Base-by-base conservation (phyloP, 2,797 vertebrate species). In the Kryptolebias ocellatus region DNA sequence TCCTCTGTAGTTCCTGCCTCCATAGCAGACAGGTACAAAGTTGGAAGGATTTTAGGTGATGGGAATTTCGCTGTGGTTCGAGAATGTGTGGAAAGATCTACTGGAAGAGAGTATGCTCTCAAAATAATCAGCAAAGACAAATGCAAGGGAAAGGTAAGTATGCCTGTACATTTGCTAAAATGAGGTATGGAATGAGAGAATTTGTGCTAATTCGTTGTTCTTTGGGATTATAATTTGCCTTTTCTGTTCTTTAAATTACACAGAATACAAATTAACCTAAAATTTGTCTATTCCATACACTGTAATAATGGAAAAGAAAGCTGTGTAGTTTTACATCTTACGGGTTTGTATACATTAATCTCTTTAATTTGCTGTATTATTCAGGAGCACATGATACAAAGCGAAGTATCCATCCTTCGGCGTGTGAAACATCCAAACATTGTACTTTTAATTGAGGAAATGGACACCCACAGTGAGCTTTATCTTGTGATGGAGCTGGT, bases 111-210 rank as follows among this genome's bases (percentile, higher is more conserved):
- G 86, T 99, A 96, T 15, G 98, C 98, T 17, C 93, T 99, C 90
- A 99, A 99, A 94, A 97, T 99, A 87, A 98, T 99, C 80, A 98
- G 95, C 91, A 99, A 99, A 93, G 94, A 96, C 79, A 98, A 97
- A 93, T 99, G 97, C 87, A 94, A 95, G 86, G 97, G 97, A 84
- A 99, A 99, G 94, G 98, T 98, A 90, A 90, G 94, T 0, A 53
- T 51, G 24, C 17, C 3, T 58, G 10, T 51, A 6, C 17, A 16
- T 61, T 18, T 37, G 16, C 24, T 55, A 12, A 24, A 12, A 66
- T 50, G 1, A 31, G 2, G 9, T 51, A 37, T 67, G 17, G 42
- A 10, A 31, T 1, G 12, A 53, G 4, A 16, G 28, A 4, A 34
- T 61, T 39, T 53, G 7, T 2, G 29, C 12, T 2, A 14, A 66